A percentile compares a stretch with the other conserved stretches of the same genome.
Conservation (phyloP, 2,113 vertebrate genomes). For the Bubo blakistoni region DNA sequence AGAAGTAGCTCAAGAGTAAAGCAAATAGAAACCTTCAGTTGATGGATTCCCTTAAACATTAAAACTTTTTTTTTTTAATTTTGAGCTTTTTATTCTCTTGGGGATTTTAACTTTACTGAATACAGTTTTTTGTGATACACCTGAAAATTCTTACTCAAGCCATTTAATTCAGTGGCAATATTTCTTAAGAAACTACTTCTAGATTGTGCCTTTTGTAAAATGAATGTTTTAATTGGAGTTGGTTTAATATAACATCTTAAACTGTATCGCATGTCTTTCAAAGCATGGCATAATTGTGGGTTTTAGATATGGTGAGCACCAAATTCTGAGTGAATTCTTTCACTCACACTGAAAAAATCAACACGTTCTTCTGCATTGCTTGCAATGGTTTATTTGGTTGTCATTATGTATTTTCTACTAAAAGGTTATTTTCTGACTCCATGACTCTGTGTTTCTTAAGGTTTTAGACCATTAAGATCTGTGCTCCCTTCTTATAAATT, state of each 20-base stretch:
- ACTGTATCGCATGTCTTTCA: not conserved
- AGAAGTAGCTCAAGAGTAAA: not conserved
- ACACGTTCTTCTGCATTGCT: not conserved
- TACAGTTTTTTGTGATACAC: not conserved
- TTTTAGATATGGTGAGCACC: not conserved
- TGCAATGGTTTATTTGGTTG: not conserved
- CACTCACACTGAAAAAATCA: not conserved
- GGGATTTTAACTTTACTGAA: not conserved
- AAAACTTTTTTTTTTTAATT: not conserved
- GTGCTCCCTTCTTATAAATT: not conserved
- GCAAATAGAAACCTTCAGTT: not conserved
- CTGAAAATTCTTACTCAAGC: not conserved
- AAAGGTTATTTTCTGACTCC: not conserved
- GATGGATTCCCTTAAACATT: not conserved
- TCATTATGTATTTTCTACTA: not conserved
- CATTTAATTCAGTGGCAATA: not conserved
- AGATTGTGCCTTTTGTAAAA: not conserved
- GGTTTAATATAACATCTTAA: not conserved
- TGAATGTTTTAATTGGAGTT: not conserved
- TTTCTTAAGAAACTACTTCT: not conserved
- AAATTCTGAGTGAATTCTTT: not conserved
- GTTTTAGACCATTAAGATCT: not conserved
- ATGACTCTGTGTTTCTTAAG: not conserved
- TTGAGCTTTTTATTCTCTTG: not conserved
- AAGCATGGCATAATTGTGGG: not conserved